These are phyloP conservation scores for Drosophila meridionalis DNA, from an alignment of 2,888 invertebrate genomes.

Conservation along the genomic window DNA sequence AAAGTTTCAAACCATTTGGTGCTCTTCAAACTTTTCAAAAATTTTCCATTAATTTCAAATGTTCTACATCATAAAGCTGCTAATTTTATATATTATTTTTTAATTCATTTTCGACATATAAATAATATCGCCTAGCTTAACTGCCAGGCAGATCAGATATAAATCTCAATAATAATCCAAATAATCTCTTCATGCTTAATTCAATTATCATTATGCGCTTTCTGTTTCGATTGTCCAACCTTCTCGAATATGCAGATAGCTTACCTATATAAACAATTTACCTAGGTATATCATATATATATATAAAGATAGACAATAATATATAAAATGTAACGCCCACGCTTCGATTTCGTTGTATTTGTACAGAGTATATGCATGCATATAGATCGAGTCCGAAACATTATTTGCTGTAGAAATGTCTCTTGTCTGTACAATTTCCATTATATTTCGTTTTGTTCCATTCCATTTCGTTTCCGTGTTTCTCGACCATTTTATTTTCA, in stretches of 20 bases:
- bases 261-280: conserved; percentile 27
- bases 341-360: conserved; percentile 15
- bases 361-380: background rate
- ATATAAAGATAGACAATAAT: conserved; percentile 2
- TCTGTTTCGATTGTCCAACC: conserved; percentile 3
- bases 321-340: conserved; percentile 27
- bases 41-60: background rate
- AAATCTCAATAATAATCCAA: conserved; percentile 21
- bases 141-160: conserved; percentile 16
- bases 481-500: conserved; percentile 14
- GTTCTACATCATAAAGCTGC: background rate
- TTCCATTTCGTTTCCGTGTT: conserved; percentile 12
- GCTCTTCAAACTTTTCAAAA: background rate
- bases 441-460: conserved; percentile 10
- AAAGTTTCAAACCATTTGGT: background rate
- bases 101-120: conserved; percentile 10
- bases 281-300: conserved; percentile 23
- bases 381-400: conserved; percentile 29
- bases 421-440: conserved; percentile 53
- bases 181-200: conserved; percentile 33
- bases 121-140: conserved; percentile 19
- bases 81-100: conserved; percentile 3
- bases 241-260: conserved; percentile 22
- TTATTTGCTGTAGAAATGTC: conserved; percentile 48
- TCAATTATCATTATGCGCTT: conserved; percentile 26